A percentile compares a stretch with the other conserved stretches of the same genome.
Conservation (phyloP, 2,113 vertebrate species). For the Silurus glanis region DNA sequence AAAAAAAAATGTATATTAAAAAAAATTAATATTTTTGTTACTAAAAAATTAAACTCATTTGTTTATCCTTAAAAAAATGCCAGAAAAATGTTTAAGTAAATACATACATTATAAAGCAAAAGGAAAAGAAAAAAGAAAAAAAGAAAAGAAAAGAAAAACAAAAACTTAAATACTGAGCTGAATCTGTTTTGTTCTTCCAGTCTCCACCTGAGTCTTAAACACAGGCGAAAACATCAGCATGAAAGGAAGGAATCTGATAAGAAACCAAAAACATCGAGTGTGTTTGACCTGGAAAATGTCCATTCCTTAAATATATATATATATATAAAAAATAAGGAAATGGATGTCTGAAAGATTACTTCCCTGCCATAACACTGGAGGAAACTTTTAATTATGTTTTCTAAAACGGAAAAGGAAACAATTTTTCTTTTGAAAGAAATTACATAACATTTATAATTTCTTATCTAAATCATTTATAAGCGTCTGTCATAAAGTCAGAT, state of each 20-base stretch:
- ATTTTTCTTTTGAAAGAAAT: neutral
- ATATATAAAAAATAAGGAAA: neutral
- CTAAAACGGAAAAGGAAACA: neutral
- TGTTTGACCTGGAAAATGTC: constrained; percentile 15
- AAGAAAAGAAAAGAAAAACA: neutral
- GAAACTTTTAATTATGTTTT: neutral
- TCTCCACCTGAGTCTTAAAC: neutral
- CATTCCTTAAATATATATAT: neutral
- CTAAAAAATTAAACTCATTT: too few species aligned
- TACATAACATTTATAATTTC: neutral
- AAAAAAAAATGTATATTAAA: too few species aligned
- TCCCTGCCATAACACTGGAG: neutral
- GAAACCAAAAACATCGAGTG: neutral
- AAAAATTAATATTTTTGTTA: too few species aligned
- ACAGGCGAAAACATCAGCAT: neutral
- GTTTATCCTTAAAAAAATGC: too few species aligned
- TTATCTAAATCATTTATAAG: neutral
- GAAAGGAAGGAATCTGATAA: constrained; percentile 28
- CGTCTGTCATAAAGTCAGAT: neutral
- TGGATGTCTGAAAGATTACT: constrained; percentile 5
- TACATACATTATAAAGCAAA: too few species aligned
- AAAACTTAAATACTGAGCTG: neutral
- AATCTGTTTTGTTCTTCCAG: neutral
- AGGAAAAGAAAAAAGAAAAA: neutral
- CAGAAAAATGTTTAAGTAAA: neutral